Evolutionary conservation across 2,888 invertebrate species (phyloP).

Genomic region (Fragum sueziense): DNA sequence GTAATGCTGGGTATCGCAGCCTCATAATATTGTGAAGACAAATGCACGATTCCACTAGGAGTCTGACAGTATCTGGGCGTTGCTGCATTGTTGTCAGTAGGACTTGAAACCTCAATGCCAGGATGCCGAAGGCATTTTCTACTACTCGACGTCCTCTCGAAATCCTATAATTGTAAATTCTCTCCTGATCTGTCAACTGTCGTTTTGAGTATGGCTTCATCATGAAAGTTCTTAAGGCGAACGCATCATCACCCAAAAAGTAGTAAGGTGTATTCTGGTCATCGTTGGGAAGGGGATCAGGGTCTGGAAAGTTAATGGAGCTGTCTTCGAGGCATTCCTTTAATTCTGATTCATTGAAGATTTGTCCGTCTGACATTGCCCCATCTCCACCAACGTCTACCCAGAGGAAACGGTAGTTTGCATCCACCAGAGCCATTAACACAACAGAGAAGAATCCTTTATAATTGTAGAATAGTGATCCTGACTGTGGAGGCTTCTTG

Average conservation of each 20-base stretch:
- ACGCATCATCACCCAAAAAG: slow-evolving; percentile 61
- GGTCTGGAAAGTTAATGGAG: slow-evolving; percentile 49
- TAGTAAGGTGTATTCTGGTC: slow-evolving; percentile 59
- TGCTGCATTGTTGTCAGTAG: slow-evolving; percentile 39
- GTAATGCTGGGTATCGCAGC: slow-evolving; percentile 48
- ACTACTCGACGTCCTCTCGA: slow-evolving; percentile 25
- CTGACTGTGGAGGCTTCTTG: slow-evolving; percentile 33
- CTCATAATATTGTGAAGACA: slow-evolving; percentile 59
- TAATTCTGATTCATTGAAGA: slow-evolving; percentile 49
- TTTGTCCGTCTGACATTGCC: slow-evolving; percentile 45
- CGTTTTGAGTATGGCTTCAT: slow-evolving; percentile 63
- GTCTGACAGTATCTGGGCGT: slow-evolving; percentile 31
- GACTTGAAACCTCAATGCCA: slow-evolving; percentile 21
- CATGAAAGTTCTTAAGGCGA: slow-evolving; percentile 54
- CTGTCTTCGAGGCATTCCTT: slow-evolving; percentile 41
- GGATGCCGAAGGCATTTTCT: slow-evolving; percentile 38
- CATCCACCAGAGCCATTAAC: slow-evolving; percentile 60
- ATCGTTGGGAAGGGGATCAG: slow-evolving; percentile 53
- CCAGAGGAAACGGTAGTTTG: slow-evolving; percentile 65
- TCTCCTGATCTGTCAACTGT: slow-evolving; percentile 47
- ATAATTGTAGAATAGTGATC: slow-evolving; percentile 59
- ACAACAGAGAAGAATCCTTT: slow-evolving; percentile 59
- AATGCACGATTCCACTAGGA: slow-evolving; percentile 46
- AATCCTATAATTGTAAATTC: slow-evolving; percentile 61
- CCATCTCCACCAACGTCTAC: slow-evolving; percentile 44